Conservation (phyloP, 2,113 vertebrate genomes). For the Oenanthe oenanthe region DNA sequence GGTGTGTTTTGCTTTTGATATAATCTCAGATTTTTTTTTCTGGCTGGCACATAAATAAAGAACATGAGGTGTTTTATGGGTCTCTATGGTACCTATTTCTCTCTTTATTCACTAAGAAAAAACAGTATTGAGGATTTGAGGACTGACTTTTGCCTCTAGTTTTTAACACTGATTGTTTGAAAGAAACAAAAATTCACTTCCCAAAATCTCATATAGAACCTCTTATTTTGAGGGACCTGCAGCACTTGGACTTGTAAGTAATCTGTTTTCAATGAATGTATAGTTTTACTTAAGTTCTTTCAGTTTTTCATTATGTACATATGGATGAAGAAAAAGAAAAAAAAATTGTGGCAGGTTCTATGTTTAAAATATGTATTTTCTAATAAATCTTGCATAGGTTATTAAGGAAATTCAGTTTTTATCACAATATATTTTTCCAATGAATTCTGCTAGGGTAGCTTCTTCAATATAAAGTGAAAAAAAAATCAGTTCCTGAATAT, state of each 20-base stretch:
- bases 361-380: conserved; percentile 4
- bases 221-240: neutral
- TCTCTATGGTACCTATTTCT: neutral
- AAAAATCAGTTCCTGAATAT: neutral
- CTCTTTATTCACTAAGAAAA: neutral
- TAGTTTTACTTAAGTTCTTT: neutral
- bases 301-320: neutral
- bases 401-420: neutral
- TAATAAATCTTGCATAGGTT: neutral
- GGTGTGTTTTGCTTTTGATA: neutral
- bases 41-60: neutral
- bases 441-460: neutral
- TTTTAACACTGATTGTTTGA: neutral
- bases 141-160: neutral
- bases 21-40: neutral
- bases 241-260: neutral
- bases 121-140: neutral
- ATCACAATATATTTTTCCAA: neutral
- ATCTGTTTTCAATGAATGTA: conserved; percentile 5
- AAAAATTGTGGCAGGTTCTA: neutral
- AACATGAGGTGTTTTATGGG: neutral
- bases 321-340: neutral
- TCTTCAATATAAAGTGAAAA: neutral
- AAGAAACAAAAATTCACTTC: neutral
- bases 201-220: neutral